These are phyloP conservation scores for Echinops telfairi DNA, from an alignment of 2,113 vertebrate species.

Conservation along the genomic window DNA sequence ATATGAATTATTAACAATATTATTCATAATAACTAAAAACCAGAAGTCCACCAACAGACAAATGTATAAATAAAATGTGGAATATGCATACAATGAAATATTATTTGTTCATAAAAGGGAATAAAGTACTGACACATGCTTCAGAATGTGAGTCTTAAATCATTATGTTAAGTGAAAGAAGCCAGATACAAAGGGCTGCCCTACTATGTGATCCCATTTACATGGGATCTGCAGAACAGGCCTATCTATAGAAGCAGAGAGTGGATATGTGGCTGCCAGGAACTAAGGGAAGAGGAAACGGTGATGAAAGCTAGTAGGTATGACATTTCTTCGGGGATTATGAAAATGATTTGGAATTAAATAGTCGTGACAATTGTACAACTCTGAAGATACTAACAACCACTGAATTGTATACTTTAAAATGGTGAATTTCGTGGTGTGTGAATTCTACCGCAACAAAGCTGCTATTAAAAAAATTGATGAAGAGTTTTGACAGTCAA, in stretches of 20 bases:
- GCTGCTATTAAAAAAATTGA: not conserved
- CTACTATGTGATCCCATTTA: not conserved
- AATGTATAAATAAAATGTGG: not conserved
- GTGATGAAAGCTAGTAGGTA: not conserved
- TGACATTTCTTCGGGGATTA: not conserved
- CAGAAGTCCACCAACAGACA: not conserved
- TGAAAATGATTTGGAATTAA: not conserved
- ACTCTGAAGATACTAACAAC: slow-evolving; percentile 1
- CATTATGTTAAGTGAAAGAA: not conserved
- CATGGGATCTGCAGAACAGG: not conserved
- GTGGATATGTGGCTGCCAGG: not conserved
- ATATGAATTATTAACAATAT: not conserved
- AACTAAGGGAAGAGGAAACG: not conserved
- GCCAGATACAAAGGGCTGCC: not conserved
- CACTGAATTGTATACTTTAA: not conserved
- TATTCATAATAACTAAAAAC: not conserved
- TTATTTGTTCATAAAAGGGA: not conserved
- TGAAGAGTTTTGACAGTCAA: not conserved
- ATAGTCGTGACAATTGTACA: not conserved
- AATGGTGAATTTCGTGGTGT: not conserved
- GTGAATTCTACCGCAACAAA: not conserved
- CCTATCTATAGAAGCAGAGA: not conserved
- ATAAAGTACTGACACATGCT: not conserved
- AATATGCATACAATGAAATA: not conserved
- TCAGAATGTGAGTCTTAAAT: not conserved